Evolutionary conservation across 1,140 invertebrate genomes (phyloP), one percentile per base, ranked within the genome.

Genomic region (Elymnias hypermnestra): DNA sequence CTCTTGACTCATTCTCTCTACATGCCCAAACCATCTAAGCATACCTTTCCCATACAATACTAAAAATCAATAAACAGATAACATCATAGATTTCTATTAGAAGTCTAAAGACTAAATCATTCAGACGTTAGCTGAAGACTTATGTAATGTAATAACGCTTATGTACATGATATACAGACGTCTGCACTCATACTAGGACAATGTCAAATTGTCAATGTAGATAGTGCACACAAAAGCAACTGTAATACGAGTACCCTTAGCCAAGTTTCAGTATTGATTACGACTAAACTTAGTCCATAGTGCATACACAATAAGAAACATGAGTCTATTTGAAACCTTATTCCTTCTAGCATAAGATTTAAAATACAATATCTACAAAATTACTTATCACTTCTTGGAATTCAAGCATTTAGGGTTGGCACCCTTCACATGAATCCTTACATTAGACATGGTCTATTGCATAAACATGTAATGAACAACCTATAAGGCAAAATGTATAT

Each of bases 261-360:
- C 40, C 31, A 36, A 43, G 31, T 25, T 28, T 15, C 35, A 47
- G 42, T 52, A 52, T 52, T 45, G 49, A 52, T 52, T 41, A 26
- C 35, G 21, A 38, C 42, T 44, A 22, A 33, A 42, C 12, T 25
- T 35, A 36, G 21, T 44, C 14, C 47, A 44, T 33, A 44, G 48
- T 39, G 41, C 41, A 44, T 14, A 18, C 47, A 42, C 14, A 26
- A 8, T 22, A 5, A 5, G 9, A 29, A 12, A 29, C 26, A 12
- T 29, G 13, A 25, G 13, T 1, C n/a, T 14, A 18, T 26, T 37
- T 51, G 5, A 5, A 29, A 51, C 40, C 23, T 44, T 44, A 39
- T 9, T 0, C 10, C 3, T n/a, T 8, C 1, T 0, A 5, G 5
- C 13, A 26, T 31, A 39, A 19, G 21, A 19, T 38, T 7, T 17